phyloP scores from a whole-genome alignment of 2,113 vertebrate genomes.

The Donacobius atricapilla region DNA sequence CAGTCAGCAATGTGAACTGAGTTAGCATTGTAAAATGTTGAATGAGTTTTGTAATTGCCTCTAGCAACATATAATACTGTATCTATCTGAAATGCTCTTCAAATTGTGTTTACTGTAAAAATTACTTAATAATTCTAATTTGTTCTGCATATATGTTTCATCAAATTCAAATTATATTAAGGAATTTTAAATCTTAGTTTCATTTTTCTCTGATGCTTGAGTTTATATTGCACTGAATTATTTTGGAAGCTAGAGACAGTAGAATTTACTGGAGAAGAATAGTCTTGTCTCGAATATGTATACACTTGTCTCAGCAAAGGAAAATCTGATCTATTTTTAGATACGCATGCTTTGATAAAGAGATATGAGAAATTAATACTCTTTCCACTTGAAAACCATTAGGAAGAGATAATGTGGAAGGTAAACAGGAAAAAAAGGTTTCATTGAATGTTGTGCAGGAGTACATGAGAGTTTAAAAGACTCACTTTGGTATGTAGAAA shows the following conservation, averaged over 20 bases:
- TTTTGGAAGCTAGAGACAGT: background rate
- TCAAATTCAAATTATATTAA: background rate
- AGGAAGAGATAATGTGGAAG: background rate
- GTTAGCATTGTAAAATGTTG: background rate
- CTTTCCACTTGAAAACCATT: background rate
- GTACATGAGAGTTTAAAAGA: background rate
- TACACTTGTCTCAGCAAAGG: background rate
- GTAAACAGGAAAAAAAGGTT: background rate
- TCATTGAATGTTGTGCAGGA: background rate
- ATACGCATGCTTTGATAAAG: background rate
- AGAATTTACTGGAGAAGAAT: background rate
- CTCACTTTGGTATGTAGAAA: background rate
- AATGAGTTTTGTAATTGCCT: background rate
- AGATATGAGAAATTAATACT: background rate
- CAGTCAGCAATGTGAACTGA: background rate
- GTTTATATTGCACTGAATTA: background rate
- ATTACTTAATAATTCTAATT: background rate
- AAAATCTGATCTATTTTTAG: background rate
- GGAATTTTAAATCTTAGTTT: background rate
- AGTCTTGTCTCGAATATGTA: background rate
- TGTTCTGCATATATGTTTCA: background rate
- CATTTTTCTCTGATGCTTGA: background rate
- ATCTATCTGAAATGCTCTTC: background rate
- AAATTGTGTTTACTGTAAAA: background rate
- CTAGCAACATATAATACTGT: background rate